phyloP scores from a whole-genome alignment of 2,797 vertebrate species.

The Martes flavigula region DNA sequence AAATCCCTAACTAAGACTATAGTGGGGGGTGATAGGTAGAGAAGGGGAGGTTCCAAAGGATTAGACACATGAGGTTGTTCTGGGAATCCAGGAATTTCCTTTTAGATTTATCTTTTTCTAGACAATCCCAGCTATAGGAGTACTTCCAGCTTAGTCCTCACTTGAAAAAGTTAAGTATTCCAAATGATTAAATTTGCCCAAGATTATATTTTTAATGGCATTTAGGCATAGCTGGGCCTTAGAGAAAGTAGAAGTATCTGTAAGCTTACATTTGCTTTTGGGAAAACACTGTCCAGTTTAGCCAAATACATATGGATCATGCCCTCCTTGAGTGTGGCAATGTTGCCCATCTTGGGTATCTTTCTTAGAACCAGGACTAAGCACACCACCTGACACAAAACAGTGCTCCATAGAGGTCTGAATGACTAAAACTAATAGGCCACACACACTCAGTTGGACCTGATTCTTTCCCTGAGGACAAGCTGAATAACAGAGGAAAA shows the following conservation, averaged over 20 bases:
- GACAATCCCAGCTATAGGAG: not conserved
- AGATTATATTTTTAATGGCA: not conserved
- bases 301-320: not conserved
- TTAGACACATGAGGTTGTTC: not conserved
- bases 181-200: not conserved
- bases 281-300: not conserved
- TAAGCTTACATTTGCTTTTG: not conserved
- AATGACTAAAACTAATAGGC: not conserved
- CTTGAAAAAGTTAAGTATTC: not conserved
- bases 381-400: not conserved
- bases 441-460: not conserved
- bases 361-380: not conserved
- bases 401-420: not conserved
- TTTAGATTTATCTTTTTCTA: not conserved
- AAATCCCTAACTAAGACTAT: not conserved
- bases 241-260: not conserved
- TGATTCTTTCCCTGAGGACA: not conserved
- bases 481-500: conserved; percentile 20
- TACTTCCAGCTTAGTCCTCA: not conserved
- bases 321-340: not conserved
- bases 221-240: not conserved
- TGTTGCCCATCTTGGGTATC: not conserved
- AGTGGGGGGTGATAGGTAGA: not conserved
- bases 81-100: not conserved
- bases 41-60: not conserved